Base-by-base conservation (phyloP, 2,113 vertebrate species). In the Pelusios castaneus region DNA sequence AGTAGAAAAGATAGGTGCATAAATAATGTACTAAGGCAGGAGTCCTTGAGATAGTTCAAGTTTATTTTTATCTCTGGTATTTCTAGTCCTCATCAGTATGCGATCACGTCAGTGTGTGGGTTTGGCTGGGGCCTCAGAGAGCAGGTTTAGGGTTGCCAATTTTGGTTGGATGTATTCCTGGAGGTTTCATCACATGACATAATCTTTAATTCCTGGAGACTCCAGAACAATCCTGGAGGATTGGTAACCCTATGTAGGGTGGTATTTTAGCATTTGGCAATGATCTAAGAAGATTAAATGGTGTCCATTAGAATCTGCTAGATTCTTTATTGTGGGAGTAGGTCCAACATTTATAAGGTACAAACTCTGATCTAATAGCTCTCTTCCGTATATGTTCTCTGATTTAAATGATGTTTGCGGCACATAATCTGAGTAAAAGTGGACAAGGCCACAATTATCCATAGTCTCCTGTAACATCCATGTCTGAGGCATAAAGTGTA, bases 351-450 rank as follows among this genome's bases (percentile, higher is more conserved):
- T 88, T 95, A 83, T 58, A 84, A 89, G 54, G 83, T 92, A 87
- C 95, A 87, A 94, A 67, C 78, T 76, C 80, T 93, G 95, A 95
- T 78, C 80, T 96, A 86, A 94, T n/a, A 67, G 11, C 55, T 88
- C 95, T 89, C 67, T 82, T 88, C 78, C 75, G 82, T 79, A n/a
- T 67, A 75, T 45, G 14, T 25, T 91, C 31, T 34, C 88, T 67
- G 63, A n/a, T 29, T 67, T 34, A n/a, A 93, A 85, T 90, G 56
- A 63, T 70, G 83, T 43, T 51, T 85, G 51, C 73, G 38, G 47
- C 2, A 4, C 10, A 31, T 85, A 9, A 73, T 85, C 12, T 10
- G 24, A 60, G 27, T 83, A 92, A 89, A 2, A 92, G 88, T 22
- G 88, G 52, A 54, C 43, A 63, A 92, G 43, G 67, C 5, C 60